Evolutionary conservation across 2,888 invertebrate genomes (phyloP).

Genomic region (Parnassius glacialis): DNA sequence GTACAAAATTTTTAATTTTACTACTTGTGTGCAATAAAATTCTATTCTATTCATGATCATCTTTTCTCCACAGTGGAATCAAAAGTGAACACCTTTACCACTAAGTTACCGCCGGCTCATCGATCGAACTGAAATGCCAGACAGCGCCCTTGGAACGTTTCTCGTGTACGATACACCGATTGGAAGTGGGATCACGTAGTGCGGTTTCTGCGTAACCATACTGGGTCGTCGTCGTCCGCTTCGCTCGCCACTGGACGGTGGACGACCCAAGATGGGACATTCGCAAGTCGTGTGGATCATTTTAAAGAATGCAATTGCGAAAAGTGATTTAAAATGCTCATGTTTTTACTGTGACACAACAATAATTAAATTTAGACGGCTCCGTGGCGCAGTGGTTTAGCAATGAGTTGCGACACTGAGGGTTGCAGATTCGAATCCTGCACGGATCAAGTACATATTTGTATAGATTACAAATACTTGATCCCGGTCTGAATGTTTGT

Average conservation of each 20-base stretch:
- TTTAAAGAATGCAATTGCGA: not conserved
- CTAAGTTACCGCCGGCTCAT: not conserved
- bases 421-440: no score
- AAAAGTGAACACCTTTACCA: not conserved
- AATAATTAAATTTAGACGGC: no score
- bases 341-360: no score
- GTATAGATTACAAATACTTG: no score
- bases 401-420: no score
- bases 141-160: not conserved
- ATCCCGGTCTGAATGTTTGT: no score
- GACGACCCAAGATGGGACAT: conserved; percentile 7
- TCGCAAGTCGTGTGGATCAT: not conserved
- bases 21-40: no score
- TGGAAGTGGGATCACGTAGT: conserved; percentile 5
- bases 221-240: conserved; percentile 3
- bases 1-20: no score
- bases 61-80: no score
- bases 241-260: not conserved
- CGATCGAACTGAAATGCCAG: not conserved
- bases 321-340: not conserved
- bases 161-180: not conserved
- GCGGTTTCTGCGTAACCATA: conserved; percentile 5
- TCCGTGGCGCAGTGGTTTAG: no score
- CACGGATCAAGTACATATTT: no score
- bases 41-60: no score